Evolutionary conservation across 2,113 vertebrate species (phyloP).

Genomic region (Corythornis cristatus): DNA sequence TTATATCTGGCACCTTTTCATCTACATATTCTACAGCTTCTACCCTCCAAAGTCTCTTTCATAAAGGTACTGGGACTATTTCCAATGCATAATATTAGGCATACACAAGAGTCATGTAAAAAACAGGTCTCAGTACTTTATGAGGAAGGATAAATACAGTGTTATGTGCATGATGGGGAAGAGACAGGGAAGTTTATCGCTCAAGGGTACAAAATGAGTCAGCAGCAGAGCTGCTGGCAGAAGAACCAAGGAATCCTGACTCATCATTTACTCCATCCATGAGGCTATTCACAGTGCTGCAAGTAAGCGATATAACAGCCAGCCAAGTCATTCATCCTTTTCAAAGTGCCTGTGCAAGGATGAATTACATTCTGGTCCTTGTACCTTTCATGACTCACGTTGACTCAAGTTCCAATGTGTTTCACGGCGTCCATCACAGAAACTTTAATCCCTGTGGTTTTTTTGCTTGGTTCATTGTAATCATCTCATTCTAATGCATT

Average conservation of each 20-base stretch:
- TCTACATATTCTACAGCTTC: neutral
- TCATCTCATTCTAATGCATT: neutral
- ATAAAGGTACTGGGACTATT: neutral
- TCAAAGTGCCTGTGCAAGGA: neutral
- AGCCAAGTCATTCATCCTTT: neutral
- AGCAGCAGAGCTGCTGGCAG: conserved; percentile 30
- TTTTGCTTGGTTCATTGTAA: neutral
- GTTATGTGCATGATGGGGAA: neutral
- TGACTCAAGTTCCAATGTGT: conserved; percentile 18
- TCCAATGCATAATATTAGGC: neutral
- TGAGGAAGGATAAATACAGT: neutral
- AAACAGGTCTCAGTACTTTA: neutral
- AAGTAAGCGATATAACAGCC: neutral
- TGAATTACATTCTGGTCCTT: neutral
- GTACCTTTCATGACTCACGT: neutral
- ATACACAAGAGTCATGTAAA: neutral
- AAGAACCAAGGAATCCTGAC: conserved; percentile 2
- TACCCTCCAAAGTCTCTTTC: neutral
- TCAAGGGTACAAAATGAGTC: conserved; percentile 19
- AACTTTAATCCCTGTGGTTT: neutral
- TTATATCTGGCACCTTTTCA: neutral
- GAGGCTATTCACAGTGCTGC: neutral
- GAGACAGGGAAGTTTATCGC: neutral
- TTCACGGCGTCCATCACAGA: neutral
- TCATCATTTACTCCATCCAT: conserved; percentile 4